These are phyloP conservation scores for Tenualosa thibaudeaui DNA, from an alignment of 2,797 vertebrate genomes.

Conservation along the genomic window DNA sequence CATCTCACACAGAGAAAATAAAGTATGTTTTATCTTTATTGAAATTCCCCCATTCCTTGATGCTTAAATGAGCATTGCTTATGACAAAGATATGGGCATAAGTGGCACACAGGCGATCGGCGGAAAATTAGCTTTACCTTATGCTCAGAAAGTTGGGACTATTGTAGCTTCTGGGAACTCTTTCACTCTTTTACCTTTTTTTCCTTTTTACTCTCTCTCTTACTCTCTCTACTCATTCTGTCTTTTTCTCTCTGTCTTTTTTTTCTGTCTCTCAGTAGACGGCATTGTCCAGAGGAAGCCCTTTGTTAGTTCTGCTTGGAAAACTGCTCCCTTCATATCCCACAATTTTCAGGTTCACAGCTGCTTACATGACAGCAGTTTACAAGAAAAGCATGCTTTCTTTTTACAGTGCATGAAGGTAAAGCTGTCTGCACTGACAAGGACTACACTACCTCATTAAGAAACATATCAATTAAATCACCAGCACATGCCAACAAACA, in stretches of 20 bases:
- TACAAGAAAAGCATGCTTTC: background rate
- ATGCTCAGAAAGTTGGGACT: background rate
- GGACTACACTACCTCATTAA: background rate
- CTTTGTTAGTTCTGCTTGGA: slow-evolving; percentile 63
- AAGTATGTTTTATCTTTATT: slow-evolving; percentile 60
- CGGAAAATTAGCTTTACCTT: slow-evolving; percentile 5
- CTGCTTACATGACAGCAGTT: slow-evolving; percentile 43
- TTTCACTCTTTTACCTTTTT: background rate
- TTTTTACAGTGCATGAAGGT: background rate
- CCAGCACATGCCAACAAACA: background rate
- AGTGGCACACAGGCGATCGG: slow-evolving; percentile 52
- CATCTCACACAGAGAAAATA: slow-evolving; percentile 63
- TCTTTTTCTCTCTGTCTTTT: slow-evolving; percentile 30
- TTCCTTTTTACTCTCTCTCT: background rate
- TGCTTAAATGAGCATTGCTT: slow-evolving; percentile 55
- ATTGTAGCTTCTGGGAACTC: slow-evolving; percentile 33
- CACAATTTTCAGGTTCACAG: slow-evolving; percentile 35
- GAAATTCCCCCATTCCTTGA: slow-evolving; percentile 59
- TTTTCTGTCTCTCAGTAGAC: slow-evolving; percentile 46
- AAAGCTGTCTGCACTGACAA: background rate
- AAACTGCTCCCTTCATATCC: slow-evolving; percentile 40
- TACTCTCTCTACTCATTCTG: background rate
- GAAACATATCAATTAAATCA: slow-evolving; percentile 2
- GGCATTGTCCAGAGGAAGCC: slow-evolving; percentile 47
- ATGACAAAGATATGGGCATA: slow-evolving; percentile 50